Percentiles rank a stretch among this genome's conserved stretches.
These are phyloP conservation scores for Cyclophora punctaria DNA, from an alignment of 2,888 invertebrate genomes.

Conservation along the genomic window DNA sequence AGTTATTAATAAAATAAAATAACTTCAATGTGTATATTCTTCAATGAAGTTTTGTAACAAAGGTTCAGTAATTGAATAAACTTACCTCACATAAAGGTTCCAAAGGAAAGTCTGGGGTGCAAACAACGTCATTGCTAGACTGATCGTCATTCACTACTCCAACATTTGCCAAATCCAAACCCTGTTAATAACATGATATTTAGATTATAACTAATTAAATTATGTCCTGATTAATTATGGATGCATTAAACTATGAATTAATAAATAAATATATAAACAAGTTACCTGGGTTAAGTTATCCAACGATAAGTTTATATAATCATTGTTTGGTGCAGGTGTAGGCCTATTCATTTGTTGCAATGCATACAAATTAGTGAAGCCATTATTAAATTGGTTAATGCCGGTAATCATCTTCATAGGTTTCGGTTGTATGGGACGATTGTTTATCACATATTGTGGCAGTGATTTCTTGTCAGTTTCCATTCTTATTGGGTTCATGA, in stretches of 20 bases:
- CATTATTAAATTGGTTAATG: constrained; percentile 27
- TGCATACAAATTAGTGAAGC: constrained; percentile 30
- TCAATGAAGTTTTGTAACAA: too few species aligned
- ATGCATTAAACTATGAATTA: too few species aligned
- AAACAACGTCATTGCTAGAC: constrained; percentile 64
- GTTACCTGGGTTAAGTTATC: constrained; percentile 67
- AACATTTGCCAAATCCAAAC: constrained; percentile 52
- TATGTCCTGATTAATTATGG: too few species aligned
- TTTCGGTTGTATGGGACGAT: too few species aligned
- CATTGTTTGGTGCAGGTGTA: constrained; percentile 19
- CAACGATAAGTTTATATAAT: constrained; percentile 64
- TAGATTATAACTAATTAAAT: too few species aligned
- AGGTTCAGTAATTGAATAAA: not conserved
- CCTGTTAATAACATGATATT: constrained; percentile 28
- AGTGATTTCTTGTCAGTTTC: too few species aligned
- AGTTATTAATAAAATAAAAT: too few species aligned
- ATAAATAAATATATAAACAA: constrained; percentile 1
- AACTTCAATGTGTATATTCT: too few species aligned
- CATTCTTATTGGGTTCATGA: too few species aligned
- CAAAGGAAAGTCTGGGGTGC: constrained; percentile 76
- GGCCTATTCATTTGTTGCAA: constrained; percentile 9
- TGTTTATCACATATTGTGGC: too few species aligned
- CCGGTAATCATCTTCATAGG: too few species aligned
- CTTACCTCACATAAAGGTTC: constrained; percentile 65
- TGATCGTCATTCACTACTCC: constrained; percentile 18